Evolutionary conservation across 2,888 invertebrate species (phyloP).

Genomic region (Diaperis boleti): DNA sequence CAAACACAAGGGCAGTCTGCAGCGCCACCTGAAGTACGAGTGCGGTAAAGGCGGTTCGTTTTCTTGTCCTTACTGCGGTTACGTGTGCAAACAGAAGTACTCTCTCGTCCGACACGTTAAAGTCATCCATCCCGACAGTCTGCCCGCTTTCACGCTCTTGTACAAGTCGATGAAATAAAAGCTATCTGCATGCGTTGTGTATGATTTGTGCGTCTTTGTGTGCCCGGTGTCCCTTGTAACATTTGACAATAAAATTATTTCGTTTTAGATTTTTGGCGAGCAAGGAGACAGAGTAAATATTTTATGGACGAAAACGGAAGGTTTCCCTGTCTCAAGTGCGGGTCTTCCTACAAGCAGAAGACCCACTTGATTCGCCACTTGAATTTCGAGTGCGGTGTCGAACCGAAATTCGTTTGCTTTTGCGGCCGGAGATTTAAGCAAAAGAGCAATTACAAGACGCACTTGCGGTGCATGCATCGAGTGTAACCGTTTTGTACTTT

Average conservation of each 20-base stretch:
- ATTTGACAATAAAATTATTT: conserved; percentile 24
- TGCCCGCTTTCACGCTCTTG: conserved; percentile 7
- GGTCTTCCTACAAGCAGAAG: conserved; percentile 55
- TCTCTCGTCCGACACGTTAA: conserved; percentile 4
- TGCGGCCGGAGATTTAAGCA: conserved; percentile 65
- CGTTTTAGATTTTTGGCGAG: conserved; percentile 43
- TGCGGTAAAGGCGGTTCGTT: conserved; percentile 29
- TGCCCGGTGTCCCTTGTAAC: neutral
- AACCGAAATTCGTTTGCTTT: conserved; percentile 70
- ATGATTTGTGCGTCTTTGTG: conserved; percentile 15
- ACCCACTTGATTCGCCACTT: conserved; percentile 56
- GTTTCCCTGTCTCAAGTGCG: conserved; percentile 51
- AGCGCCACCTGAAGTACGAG: conserved; percentile 22
- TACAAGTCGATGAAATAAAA: conserved; percentile 19
- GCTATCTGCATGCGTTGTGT: conserved; percentile 11
- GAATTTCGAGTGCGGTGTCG: conserved; percentile 56
- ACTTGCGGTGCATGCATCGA: conserved; percentile 44
- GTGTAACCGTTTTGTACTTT: conserved; percentile 29
- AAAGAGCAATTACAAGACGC: conserved; percentile 52
- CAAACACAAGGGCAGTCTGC: conserved; percentile 21
- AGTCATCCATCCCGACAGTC: conserved; percentile 2
- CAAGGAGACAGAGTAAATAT: conserved; percentile 48
- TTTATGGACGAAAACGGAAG: conserved; percentile 49
- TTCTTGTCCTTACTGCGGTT: conserved; percentile 17
- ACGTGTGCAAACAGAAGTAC: conserved; percentile 23